Evolutionary conservation across 2,113 vertebrate genomes (phyloP).

Genomic region (Heterocephalus glaber): DNA sequence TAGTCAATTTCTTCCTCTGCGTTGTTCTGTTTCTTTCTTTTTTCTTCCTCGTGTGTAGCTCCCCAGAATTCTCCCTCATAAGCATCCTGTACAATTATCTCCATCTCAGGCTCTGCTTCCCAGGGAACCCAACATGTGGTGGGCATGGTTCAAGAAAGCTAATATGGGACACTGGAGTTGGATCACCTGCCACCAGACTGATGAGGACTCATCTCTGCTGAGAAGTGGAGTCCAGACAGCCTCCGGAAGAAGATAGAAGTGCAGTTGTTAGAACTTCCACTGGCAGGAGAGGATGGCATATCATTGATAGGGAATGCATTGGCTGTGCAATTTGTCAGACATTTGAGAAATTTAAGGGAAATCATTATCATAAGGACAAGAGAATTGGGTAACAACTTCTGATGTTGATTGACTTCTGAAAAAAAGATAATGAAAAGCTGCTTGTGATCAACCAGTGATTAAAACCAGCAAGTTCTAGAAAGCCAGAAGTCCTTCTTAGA

Average conservation of each 20-base stretch:
- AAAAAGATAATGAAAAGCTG: neutral
- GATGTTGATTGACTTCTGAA: neutral
- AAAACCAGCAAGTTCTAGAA: neutral
- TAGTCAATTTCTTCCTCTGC: neutral
- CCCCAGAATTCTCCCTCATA: neutral
- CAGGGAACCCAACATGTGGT: neutral
- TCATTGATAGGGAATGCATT: neutral
- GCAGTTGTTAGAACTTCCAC: neutral
- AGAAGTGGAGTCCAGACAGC: neutral
- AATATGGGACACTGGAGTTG: neutral
- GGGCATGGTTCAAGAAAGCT: neutral
- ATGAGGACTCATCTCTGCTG: neutral
- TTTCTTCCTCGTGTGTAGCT: neutral
- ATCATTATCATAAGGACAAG: neutral
- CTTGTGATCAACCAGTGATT: neutral
- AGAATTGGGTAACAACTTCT: neutral
- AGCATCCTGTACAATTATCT: neutral
- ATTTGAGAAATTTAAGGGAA: neutral
- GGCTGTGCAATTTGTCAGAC: neutral
- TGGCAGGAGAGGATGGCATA: accelerated
- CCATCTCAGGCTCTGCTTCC: neutral
- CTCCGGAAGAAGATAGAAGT: neutral
- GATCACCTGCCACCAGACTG: neutral
- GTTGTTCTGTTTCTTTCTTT: neutral
- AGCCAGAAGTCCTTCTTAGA: neutral